These are phyloP conservation scores for Dysdera silvatica DNA, from an alignment of 1,140 invertebrate genomes.

Conservation along the genomic window DNA sequence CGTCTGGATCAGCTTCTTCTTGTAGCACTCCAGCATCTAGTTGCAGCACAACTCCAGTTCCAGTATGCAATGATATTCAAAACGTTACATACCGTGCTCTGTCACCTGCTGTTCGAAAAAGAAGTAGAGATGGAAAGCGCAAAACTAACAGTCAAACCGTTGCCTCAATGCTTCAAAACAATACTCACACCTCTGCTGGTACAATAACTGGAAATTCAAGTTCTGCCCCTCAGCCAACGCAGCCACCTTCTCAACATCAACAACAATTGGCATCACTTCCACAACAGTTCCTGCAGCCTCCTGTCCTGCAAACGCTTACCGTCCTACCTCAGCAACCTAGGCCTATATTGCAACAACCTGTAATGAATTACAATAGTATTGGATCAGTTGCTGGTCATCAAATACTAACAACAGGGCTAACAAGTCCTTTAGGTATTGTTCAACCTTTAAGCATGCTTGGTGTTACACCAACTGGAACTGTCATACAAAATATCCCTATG, in stretches of 20 bases:
- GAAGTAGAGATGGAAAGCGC: constrained; percentile 58
- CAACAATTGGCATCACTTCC: constrained; percentile 18
- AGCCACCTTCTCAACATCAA: constrained; percentile 7
- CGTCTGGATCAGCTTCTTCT: constrained; percentile 25
- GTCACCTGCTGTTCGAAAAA: constrained; percentile 50
- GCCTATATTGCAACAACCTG: constrained; percentile 22
- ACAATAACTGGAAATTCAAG: constrained; percentile 7
- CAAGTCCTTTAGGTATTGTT: constrained; percentile 26
- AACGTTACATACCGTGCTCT: constrained; percentile 14
- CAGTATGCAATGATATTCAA: constrained; percentile 18
- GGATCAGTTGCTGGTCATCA: constrained; percentile 22
- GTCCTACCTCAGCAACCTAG: constrained; percentile 25
- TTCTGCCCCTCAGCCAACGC: constrained; percentile 6
- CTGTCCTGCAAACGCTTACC: constrained; percentile 28
- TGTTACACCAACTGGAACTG: constrained; percentile 20
- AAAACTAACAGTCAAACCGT: constrained; percentile 61
- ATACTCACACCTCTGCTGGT: constrained; percentile 49
- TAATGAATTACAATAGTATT: constrained; percentile 28
- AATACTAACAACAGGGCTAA: constrained; percentile 21
- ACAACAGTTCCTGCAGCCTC: constrained; percentile 26
- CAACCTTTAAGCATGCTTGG: constrained; percentile 28
- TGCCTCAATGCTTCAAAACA: constrained; percentile 64
- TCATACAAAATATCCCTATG: constrained; percentile 30
- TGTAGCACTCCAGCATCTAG: constrained; percentile 33
- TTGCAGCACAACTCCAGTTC: constrained; percentile 31